These are phyloP conservation scores for Anoncus sp. DNA, from an alignment of 2,888 invertebrate species.

Conservation along the genomic window DNA sequence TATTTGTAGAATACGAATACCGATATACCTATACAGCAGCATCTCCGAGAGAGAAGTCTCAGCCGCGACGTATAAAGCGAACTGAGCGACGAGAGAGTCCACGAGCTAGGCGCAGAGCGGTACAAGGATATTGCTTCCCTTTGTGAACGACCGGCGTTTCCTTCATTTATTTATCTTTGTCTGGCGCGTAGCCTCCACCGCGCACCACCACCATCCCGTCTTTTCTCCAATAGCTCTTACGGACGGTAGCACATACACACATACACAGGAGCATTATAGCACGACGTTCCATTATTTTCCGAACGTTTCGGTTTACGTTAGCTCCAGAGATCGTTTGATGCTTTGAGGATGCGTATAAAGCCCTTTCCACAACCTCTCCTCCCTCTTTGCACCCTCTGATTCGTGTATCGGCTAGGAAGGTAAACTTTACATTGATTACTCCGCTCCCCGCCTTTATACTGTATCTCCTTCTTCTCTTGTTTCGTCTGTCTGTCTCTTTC, in stretches of 20 bases:
- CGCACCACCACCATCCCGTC: conserved; percentile 58
- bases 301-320: conserved; percentile 73
- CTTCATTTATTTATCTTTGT: conserved; percentile 80
- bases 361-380: conserved; percentile 25
- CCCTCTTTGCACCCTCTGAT: conserved; percentile 23
- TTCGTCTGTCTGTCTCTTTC: conserved; percentile 16
- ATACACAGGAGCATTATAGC: conserved; percentile 43
- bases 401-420: conserved; percentile 46
- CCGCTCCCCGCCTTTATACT: conserved; percentile 25
- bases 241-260: conserved; percentile 49
- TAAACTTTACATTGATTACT: conserved; percentile 60
- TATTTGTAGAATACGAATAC: conserved; percentile 25
- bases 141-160: conserved; percentile 76
- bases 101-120: conserved; percentile 66
- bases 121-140: conserved; percentile 79
- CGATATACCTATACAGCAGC: not conserved
- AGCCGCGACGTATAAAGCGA: conserved; percentile 33
- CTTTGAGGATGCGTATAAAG: conserved; percentile 68
- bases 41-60: conserved; percentile 20
- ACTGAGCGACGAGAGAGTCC: conserved; percentile 52
- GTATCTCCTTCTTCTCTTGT: conserved; percentile 15
- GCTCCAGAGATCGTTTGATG: conserved; percentile 66
- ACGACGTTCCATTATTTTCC: conserved; percentile 71
- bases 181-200: conserved; percentile 57
- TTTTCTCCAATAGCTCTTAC: conserved; percentile 56